Base-by-base conservation (phyloP, 2,797 vertebrate species). In the Gallinago nigripennis region DNA sequence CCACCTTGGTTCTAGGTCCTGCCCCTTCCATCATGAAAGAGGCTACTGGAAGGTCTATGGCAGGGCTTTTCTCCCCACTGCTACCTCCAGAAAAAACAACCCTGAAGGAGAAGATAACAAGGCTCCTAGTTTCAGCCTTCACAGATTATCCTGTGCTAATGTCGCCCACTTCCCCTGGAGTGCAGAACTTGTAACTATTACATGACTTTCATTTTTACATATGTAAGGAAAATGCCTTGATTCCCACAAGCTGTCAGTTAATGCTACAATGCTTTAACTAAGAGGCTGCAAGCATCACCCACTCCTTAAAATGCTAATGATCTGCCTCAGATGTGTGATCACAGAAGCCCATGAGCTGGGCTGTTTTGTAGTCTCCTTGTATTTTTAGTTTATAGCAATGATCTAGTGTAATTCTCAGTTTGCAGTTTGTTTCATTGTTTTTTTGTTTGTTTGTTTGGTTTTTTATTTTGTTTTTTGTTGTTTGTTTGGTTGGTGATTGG, bases 301-400 rank as follows among this genome's bases (percentile, higher is more conserved):
- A 76, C 73, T 93, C 83, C 65, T 96, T 95, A 96, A 96, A 96
- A 96, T 95, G 83, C 69, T 96, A 95, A 95, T 96, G 69, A 89
- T 78, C 82, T 95, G 93, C 79, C 65, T 96, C 53, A 89, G 82
- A 88, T 68, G 27, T 90, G 39, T 73, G 71, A 82, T 92, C 64
- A 79, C 39, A 76, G 90, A 65, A 85, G 51, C 58, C 79, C 54
- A 11, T 16, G 65, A 46, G 12, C 33, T 54, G 46, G 70, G 28
- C 60, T 92, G 71, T 70, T 82, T 68, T 82, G 53, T 89, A 87
- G 45, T 84, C 30, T 31, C 13, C 56, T 69, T 72, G 16, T 80
- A 70, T 90, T 90, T 82, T 83, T 83, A 46, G 86, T 53, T 79
- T 70, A 28, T 21, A 90, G 73, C 30, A n/a, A 48, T n/a, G 70